Percentiles rank a stretch among this genome's conserved stretches.
Evolutionary conservation across 2,888 invertebrate genomes (phyloP).

Genomic region (Pyrrhosoma nymphula): DNA sequence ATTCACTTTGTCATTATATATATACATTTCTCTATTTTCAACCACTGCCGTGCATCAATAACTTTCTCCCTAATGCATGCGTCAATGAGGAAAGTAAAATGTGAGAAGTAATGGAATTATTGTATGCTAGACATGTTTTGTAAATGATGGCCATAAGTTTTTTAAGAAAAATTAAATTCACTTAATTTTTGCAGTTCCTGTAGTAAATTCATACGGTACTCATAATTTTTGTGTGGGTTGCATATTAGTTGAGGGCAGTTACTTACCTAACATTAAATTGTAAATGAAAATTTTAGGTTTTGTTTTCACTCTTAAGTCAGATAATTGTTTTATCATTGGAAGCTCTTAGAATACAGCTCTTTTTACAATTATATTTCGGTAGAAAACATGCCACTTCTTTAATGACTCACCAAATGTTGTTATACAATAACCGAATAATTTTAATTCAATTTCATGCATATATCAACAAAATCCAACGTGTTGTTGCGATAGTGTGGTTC

Average conservation of each 20-base stretch:
- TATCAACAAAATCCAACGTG: not conserved
- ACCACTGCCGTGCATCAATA: not conserved
- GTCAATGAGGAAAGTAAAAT: not conserved
- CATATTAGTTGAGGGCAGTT: not conserved
- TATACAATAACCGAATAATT: not conserved
- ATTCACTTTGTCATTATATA: not conserved
- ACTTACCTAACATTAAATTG: not conserved
- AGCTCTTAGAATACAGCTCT: not conserved
- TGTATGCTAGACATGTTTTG: not conserved
- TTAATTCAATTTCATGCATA: not conserved
- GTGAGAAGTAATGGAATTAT: not conserved
- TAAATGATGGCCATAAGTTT: not conserved
- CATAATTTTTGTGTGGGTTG: not conserved
- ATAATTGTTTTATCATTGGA: not conserved
- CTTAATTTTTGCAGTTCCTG: not conserved
- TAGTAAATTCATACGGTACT: not conserved
- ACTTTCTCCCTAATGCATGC: not conserved
- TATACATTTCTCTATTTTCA: not conserved
- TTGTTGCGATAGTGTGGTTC: not conserved
- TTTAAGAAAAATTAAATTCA: not conserved
- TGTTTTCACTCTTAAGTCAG: not conserved
- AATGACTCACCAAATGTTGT: not conserved
- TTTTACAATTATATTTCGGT: not conserved
- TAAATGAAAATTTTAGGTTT: not conserved
- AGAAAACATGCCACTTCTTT: not conserved